These are phyloP conservation scores for Epirrhoe tristata DNA, from an alignment of 2,888 invertebrate species.

Conservation along the genomic window DNA sequence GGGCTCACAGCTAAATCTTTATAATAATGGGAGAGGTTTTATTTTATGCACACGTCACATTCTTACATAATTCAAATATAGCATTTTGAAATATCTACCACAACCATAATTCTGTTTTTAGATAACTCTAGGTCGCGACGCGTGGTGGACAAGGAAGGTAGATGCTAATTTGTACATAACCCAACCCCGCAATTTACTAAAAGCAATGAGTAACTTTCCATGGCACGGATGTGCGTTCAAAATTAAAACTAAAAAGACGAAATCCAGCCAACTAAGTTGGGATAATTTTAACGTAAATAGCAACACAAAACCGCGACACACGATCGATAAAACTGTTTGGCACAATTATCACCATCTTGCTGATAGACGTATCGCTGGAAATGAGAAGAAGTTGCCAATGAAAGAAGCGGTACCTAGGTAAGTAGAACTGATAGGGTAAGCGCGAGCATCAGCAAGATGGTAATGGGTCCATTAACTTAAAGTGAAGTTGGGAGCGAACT, in stretches of 20 bases:
- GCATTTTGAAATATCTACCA: constrained; percentile 83
- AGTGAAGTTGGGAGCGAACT: constrained; percentile 45
- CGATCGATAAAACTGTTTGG: constrained; percentile 59
- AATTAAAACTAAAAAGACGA: constrained; percentile 58
- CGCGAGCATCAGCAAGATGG: constrained; percentile 65
- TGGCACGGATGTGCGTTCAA: constrained; percentile 64
- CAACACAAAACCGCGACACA: constrained; percentile 71
- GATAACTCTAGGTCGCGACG: constrained; percentile 75
- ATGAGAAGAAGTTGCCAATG: constrained; percentile 46
- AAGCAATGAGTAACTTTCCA: constrained; percentile 54
- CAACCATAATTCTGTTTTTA: constrained; percentile 80
- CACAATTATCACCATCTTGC: constrained; percentile 71
- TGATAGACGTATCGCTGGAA: constrained; percentile 53
- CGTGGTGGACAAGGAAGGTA: constrained; percentile 49
- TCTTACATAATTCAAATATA: constrained; percentile 71
- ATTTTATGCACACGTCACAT: constrained; percentile 65
- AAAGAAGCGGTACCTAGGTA: constrained; percentile 43
- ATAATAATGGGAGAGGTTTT: constrained; percentile 55
- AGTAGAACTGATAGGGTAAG: constrained; percentile 44
- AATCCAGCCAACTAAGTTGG: constrained; percentile 82
- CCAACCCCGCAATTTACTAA: constrained; percentile 58
- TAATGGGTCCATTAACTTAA: constrained; percentile 59
- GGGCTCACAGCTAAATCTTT: constrained; percentile 47
- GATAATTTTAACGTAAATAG: constrained; percentile 71
- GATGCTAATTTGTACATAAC: constrained; percentile 57